Base-by-base conservation (phyloP, 92 coral and sea anemone genomes). In the Anthopleura xanthogrammica region DNA sequence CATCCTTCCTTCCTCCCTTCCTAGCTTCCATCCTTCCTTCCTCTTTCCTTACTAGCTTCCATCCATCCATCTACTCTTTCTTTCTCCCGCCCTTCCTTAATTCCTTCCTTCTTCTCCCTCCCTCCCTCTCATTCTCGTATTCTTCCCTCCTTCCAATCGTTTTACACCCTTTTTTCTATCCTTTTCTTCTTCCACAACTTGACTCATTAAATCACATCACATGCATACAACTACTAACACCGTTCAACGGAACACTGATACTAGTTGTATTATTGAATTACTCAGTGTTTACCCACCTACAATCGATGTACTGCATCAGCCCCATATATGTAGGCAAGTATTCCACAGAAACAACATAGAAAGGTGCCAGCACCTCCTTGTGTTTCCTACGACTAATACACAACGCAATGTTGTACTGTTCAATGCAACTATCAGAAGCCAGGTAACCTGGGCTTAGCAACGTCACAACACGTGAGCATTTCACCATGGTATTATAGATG, bases 391-490 rank as follows among this genome's bases (percentile, higher is more conserved):
- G 91, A 80, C 93, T 90, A 43, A 91, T 90, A 77, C 98, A 95
- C 78, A 95, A 19, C 12, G 98, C 98, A 80, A 95, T 95, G 88
- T 95, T 95, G 84, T 91, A 95, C 83, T 95, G 98, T 58, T 95
- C 98, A 41, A 92, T 93, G 76, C 98, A 95, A 79, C 87, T 91
- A 14, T 87, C 94, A 42, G 91, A 85, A 46, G 89, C 87, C 80
- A 95, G 65, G 80, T 91, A 95, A 2, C 87, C 88, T 0, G 98
- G 98, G 66, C 92, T 95, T 19, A 95, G 84, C 54, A 95, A 77
- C 12, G 97, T 89, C n/a, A 95, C 85, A 23, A 95, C 97, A 81
- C 95, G 95, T 66, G 86, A 78, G 77, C 98, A 95, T 14, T 87
- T 86, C 13, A 88, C 92, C 89, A 95, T 95, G 75, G 87, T 90